phyloP scores from a whole-genome alignment of 2,888 invertebrate genomes.

The Oxycera nigricornis region DNA sequence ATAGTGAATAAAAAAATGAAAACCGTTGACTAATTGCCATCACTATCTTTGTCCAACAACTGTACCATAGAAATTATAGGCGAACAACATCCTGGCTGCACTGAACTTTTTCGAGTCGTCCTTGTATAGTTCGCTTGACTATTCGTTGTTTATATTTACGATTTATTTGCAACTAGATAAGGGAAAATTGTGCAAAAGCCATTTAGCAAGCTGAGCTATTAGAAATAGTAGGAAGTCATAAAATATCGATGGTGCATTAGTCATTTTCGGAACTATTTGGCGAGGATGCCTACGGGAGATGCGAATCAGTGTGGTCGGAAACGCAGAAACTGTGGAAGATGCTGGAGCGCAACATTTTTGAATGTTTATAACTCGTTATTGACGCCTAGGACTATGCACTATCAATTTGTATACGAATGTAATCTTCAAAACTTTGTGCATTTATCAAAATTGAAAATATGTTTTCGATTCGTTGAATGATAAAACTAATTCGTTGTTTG shows the following conservation, averaged over 20 bases:
- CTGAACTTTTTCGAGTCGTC: not conserved
- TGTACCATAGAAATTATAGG: not conserved
- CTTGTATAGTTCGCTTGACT: not conserved
- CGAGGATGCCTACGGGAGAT: too few relatives aligned
- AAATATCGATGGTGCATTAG: constrained; percentile 28
- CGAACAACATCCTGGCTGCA: not conserved
- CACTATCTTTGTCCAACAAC: not conserved
- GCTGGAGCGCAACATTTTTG: not conserved
- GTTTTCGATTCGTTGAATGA: too few relatives aligned
- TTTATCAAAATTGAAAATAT: too few relatives aligned
- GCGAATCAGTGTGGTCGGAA: not conserved
- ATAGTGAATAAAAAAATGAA: constrained; percentile 1
- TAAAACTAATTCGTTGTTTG: too few relatives aligned
- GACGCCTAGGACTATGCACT: too few relatives aligned
- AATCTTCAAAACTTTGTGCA: too few relatives aligned
- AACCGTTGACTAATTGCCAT: constrained; percentile 15
- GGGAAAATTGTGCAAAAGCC: constrained; percentile 11
- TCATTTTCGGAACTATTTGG: constrained; percentile 10
- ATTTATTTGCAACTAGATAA: constrained; percentile 34
- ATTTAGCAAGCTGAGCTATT: not conserved
- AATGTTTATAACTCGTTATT: too few relatives aligned
- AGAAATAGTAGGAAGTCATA: constrained; percentile 19
- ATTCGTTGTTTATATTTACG: constrained; percentile 28
- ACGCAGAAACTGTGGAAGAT: too few relatives aligned
- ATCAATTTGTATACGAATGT: too few relatives aligned